These are phyloP conservation scores for Brachycybe producta DNA, from an alignment of 2,888 invertebrate genomes.

Conservation along the genomic window DNA sequence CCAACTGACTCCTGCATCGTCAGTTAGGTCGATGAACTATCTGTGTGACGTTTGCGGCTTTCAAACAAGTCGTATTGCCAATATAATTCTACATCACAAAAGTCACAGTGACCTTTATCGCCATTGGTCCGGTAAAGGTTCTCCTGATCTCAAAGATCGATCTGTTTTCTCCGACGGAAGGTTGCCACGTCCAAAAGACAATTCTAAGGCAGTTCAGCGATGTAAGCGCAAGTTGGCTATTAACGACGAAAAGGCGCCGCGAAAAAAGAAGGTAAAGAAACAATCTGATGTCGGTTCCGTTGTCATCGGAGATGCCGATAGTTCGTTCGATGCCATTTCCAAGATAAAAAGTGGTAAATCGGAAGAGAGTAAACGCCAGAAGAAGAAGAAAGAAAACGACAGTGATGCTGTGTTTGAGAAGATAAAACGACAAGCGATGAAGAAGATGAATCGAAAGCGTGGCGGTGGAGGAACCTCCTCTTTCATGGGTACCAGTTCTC, in stretches of 20 bases:
- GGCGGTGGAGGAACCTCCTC: background rate
- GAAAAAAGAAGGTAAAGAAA: background rate
- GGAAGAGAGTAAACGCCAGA: background rate
- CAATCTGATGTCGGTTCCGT: background rate
- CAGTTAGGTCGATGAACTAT: background rate
- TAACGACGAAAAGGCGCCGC: background rate
- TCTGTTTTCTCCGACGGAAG: conserved; percentile 1
- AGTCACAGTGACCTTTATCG: conserved; percentile 11
- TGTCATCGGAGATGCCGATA: background rate
- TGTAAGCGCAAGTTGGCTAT: conserved; percentile 1
- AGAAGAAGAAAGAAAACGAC: conserved; percentile 9
- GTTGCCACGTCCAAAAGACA: conserved; percentile 2
- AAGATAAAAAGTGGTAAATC: background rate
- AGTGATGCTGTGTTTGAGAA: conserved; percentile 12
- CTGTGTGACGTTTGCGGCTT: conserved; percentile 11
- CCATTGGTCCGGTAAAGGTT: background rate
- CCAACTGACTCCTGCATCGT: background rate
- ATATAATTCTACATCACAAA: conserved; percentile 13
- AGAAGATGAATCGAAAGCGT: background rate
- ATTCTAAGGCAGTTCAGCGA: background rate
- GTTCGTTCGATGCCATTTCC: background rate
- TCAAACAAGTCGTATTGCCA: conserved; percentile 11
- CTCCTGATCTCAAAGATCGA: background rate
- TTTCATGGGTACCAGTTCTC: background rate
- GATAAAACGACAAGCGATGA: conserved; percentile 9